Percentiles rank a stretch among this genome's conserved stretches.
phyloP scores from a whole-genome alignment of 2,888 invertebrate genomes.

The Spisula subtruncata region DNA sequence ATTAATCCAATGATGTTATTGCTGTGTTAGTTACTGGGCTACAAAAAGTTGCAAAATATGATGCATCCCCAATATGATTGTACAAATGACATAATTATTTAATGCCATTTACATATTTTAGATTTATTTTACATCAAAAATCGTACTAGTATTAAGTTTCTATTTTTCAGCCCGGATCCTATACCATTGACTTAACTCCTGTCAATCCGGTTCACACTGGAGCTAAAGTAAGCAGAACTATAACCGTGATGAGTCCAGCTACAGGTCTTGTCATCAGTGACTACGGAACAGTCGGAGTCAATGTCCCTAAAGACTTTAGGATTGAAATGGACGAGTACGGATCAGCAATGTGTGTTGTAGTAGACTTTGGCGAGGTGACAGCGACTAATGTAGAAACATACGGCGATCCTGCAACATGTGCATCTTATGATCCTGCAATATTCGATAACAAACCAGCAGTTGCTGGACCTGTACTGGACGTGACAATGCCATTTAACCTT shows the following conservation, averaged over 20 bases:
- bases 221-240: not conserved
- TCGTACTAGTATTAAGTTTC: no score
- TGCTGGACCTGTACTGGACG: not conserved
- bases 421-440: not conserved
- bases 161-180: slow-evolving; percentile 59
- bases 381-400: slow-evolving; percentile 67
- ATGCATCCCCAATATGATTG: no score
- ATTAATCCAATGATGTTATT: no score
- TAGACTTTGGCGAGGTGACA: slow-evolving; percentile 77
- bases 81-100: no score
- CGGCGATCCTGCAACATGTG: slow-evolving; percentile 67
- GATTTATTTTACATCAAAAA: not conserved
- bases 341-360: slow-evolving; percentile 76
- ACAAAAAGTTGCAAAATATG: no score
- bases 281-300: slow-evolving; percentile 45
- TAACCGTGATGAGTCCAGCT: slow-evolving; percentile 70
- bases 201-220: slow-evolving; percentile 63
- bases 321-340: slow-evolving; percentile 76
- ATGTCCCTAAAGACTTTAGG: slow-evolving; percentile 72
- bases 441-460: not conserved
- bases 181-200: slow-evolving; percentile 57
- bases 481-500: slow-evolving; percentile 35
- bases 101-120: not conserved
- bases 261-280: slow-evolving; percentile 67
- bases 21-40: no score